phyloP scores from a whole-genome alignment of 2,113 vertebrate species.

The Haplochromis burtoni region DNA sequence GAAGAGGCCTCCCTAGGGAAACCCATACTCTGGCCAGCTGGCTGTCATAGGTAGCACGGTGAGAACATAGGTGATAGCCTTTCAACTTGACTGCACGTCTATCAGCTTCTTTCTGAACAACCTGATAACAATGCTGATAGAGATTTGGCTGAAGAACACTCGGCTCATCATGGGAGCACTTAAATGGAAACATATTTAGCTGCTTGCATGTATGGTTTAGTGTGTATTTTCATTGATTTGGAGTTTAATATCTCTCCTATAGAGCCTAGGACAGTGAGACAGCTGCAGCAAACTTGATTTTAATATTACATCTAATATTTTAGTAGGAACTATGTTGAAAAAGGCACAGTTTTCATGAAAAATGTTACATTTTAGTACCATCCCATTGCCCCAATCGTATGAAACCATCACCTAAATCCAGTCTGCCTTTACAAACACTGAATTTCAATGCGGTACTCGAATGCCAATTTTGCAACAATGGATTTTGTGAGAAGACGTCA shows the following conservation, averaged over 20 bases:
- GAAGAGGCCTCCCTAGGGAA: background rate
- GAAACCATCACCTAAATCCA: background rate
- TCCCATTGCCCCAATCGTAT: accelerated
- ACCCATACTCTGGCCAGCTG: background rate
- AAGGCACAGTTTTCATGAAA: background rate
- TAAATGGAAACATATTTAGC: background rate
- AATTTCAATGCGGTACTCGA: background rate
- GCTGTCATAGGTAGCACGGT: slow-evolving; percentile 9
- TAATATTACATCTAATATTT: background rate
- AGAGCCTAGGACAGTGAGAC: background rate
- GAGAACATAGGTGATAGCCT: slow-evolving; percentile 25
- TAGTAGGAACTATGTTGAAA: background rate
- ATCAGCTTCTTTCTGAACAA: slow-evolving; percentile 1
- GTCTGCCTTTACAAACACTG: background rate
- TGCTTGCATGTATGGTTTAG: background rate
- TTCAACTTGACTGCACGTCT: slow-evolving; percentile 10
- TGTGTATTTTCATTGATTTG: background rate
- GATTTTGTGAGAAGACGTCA: background rate
- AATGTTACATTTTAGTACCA: background rate
- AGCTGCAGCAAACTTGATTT: background rate
- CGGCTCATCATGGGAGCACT: background rate
- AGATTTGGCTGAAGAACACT: slow-evolving; percentile 11
- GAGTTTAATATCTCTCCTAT: background rate
- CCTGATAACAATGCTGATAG: slow-evolving; percentile 1
- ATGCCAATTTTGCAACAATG: background rate